Evolutionary conservation across 1,140 invertebrate genomes (phyloP).

Genomic region (Atta cephalotes): DNA sequence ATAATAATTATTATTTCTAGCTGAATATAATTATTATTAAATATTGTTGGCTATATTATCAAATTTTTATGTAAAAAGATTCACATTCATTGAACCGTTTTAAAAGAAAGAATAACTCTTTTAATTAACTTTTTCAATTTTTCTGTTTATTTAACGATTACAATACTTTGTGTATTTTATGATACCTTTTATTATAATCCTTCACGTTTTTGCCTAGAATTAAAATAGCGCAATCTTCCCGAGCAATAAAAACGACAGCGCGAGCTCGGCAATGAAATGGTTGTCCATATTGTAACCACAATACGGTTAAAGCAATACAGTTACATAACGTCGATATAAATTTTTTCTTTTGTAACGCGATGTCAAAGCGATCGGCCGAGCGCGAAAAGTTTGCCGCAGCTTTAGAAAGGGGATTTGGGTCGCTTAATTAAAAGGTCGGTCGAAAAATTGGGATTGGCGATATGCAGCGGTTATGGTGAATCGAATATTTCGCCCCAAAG

Average conservation of each 20-base stretch:
- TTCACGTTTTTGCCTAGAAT: neutral
- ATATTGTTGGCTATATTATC: neutral
- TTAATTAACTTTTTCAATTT: slow-evolving; percentile 16
- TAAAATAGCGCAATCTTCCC: slow-evolving; percentile 9
- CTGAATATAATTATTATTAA: neutral
- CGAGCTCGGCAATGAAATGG: neutral
- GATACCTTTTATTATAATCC: neutral
- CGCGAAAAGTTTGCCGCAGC: slow-evolving; percentile 30
- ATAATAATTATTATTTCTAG: neutral
- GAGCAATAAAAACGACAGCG: slow-evolving; percentile 12
- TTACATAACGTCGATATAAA: neutral
- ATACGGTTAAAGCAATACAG: neutral
- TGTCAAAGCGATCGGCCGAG: slow-evolving; percentile 36
- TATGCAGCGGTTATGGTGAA: neutral
- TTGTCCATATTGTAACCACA: neutral
- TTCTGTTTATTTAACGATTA: neutral
- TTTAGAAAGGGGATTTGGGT: slow-evolving; percentile 39
- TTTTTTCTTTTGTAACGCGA: slow-evolving; percentile 19
- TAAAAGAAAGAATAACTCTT: neutral
- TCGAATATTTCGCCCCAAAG: neutral
- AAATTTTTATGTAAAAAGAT: neutral
- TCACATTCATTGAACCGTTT: neutral
- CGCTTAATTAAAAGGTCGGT: slow-evolving; percentile 49
- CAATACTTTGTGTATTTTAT: neutral
- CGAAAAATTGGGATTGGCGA: slow-evolving; percentile 30